Evolutionary conservation across 2,888 invertebrate species (phyloP).

Genomic region (Synanthedon formicaeformis): DNA sequence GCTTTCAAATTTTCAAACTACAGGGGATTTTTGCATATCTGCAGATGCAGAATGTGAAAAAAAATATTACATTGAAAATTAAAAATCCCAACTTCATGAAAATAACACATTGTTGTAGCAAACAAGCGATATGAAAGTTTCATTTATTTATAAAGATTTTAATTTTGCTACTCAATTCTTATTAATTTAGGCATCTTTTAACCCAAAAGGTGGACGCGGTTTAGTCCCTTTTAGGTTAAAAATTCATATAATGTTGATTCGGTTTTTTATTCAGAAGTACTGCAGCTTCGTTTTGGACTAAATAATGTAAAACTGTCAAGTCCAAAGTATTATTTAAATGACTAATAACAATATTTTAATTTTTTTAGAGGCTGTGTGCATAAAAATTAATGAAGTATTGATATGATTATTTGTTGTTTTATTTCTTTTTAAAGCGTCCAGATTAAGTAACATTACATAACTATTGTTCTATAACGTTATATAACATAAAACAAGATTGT

Average conservation of each 20-base stretch:
- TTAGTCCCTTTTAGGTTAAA: not conserved
- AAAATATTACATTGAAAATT: too few species aligned
- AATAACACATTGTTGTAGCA: too few species aligned
- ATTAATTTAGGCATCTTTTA: not conserved
- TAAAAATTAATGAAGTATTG: conserved; percentile 66
- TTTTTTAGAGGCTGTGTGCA: conserved; percentile 61
- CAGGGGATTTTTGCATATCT: too few species aligned
- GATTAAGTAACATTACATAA: too few species aligned
- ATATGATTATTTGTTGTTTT: conserved; percentile 30
- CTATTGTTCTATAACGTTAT: not conserved
- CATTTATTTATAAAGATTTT: not conserved
- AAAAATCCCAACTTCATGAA: too few species aligned
- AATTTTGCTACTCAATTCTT: not conserved
- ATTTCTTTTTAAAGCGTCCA: conserved; percentile 9
- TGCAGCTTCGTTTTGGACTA: not conserved
- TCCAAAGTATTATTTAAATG: not conserved
- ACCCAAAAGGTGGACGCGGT: not conserved
- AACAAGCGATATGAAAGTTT: not conserved
- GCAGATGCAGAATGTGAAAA: too few species aligned
- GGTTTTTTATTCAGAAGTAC: not conserved
- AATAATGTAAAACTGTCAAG: not conserved
- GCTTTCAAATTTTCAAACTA: too few species aligned
- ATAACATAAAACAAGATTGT: not conserved
- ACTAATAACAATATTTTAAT: not conserved
- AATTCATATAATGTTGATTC: not conserved